These are phyloP conservation scores for Bucorvus abyssinicus DNA, from an alignment of 2,797 vertebrate species.

Conservation along the genomic window DNA sequence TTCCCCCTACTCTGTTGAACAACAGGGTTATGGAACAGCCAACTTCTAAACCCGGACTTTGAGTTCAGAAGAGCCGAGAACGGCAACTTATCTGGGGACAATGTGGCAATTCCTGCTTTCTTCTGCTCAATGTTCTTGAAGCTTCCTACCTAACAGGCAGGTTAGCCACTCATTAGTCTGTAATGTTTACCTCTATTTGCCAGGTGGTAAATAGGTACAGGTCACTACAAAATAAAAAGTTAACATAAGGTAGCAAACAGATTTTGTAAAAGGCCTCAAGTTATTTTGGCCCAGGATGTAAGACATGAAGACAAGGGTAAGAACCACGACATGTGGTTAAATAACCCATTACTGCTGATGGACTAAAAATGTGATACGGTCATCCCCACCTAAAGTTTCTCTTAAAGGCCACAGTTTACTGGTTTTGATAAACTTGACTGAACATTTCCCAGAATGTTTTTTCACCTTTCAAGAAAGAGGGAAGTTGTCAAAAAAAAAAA, in stretches of 20 bases:
- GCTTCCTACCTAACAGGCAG: background rate
- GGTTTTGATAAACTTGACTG: background rate
- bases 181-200: background rate
- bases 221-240: background rate
- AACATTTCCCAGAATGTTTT: background rate
- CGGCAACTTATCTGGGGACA: background rate
- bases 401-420: background rate
- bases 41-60: background rate
- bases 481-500: background rate
- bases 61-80: background rate
- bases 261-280: background rate
- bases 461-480: background rate
- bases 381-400: background rate
- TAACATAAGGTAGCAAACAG: background rate
- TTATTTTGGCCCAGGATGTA: background rate
- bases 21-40: background rate
- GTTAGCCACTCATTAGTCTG: background rate
- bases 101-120: background rate
- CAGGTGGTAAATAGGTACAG: background rate
- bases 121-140: background rate
- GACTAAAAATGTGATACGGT: background rate
- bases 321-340: accelerated
- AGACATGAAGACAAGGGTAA: background rate
- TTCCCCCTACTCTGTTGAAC: background rate
- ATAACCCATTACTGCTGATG: background rate